These are phyloP conservation scores for Crambe crambe DNA, from an alignment of 37 sponge, comb jelly and placozoan genomes.

Conservation along the genomic window DNA sequence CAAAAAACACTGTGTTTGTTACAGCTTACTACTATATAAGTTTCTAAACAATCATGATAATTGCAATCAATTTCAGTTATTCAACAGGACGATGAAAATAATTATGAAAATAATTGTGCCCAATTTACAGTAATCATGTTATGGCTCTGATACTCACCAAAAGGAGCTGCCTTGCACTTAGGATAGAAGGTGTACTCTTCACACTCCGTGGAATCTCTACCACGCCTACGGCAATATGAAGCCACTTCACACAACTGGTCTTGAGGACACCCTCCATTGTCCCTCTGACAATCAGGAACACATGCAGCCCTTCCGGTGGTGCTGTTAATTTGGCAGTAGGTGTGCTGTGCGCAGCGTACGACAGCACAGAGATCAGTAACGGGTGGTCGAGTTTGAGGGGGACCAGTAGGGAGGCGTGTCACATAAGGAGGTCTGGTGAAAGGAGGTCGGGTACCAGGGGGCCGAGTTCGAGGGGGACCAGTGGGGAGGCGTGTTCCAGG, in stretches of 20 bases:
- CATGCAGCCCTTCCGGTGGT: not conserved
- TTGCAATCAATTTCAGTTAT: too few species aligned
- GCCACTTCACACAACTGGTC: conserved; percentile 1
- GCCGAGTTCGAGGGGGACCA: too few species aligned
- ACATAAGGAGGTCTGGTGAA: too few species aligned
- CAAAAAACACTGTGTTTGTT: not conserved
- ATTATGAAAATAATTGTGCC: too few species aligned
- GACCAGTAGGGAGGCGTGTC: too few species aligned
- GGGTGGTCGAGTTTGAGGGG: not conserved
- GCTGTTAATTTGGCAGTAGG: not conserved
- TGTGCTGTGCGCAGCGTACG: not conserved
- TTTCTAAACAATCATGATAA: too few species aligned
- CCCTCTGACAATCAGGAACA: conserved; percentile 4
- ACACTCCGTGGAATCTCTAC: not conserved
- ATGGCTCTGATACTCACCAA: conserved; percentile 9
- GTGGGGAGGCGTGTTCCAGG: too few species aligned
- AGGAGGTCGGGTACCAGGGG: too few species aligned
- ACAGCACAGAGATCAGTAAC: not conserved
- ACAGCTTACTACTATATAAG: too few species aligned
- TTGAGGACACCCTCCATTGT: conserved; percentile 18
- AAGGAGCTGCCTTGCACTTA: not conserved
- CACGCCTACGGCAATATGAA: not conserved
- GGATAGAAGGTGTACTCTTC: not conserved
- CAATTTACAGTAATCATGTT: too few species aligned
- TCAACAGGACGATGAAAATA: too few species aligned